Evolutionary conservation across 2,888 invertebrate genomes (phyloP), one percentile per base, ranked within the genome.

Genomic region (Gymnoscelis rufifasciata): DNA sequence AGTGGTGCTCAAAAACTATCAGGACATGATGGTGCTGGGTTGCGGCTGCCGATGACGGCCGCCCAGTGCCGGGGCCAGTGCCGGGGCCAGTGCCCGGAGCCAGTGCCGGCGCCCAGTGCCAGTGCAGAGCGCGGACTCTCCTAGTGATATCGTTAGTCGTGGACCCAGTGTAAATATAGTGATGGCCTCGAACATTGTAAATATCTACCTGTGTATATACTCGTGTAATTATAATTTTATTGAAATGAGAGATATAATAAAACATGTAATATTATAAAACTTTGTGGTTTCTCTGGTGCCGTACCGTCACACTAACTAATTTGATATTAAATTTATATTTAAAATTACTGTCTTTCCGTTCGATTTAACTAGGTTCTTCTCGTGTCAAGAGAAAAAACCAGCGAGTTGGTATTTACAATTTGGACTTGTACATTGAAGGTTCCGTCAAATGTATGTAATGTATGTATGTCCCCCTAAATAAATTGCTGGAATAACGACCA

Each of bases 1-100:
- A 88, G 97, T 98, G 71, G 97, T 98, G 78, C 92, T 99, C 70
- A 99, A 99, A 89, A 98, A 96, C 89, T 99, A 99, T 89, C 95
- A 97, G 88, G 98, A 99, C 83, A 99, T 99, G 99, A 94, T 97
- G 67, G 99, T 99, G 57, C 93, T 95, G 66, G 97, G 97, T 47
- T 99, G 99, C 83, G 99, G 99, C 48, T 99, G 99, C 90, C 95
- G 97, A 91, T 98, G 91, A 91, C 83, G 75, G 80, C 82, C 74
- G 59, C 68, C 68, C 62, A n/a, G 19, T 5, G 19, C 62, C 62
- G 52, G 65, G 53, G 72, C 72, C 74, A 68, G 80, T 74, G 78
- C 73, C 74, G 71, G 82, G n/a, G n/a, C n/a, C n/a, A n/a, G n/a
- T n/a, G n/a, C n/a, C n/a, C n/a, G n/a, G n/a, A n/a, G 99, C 90